Evolutionary conservation across 2,113 vertebrate species (phyloP).

Genomic region (Pomatorhinus ruficollis): DNA sequence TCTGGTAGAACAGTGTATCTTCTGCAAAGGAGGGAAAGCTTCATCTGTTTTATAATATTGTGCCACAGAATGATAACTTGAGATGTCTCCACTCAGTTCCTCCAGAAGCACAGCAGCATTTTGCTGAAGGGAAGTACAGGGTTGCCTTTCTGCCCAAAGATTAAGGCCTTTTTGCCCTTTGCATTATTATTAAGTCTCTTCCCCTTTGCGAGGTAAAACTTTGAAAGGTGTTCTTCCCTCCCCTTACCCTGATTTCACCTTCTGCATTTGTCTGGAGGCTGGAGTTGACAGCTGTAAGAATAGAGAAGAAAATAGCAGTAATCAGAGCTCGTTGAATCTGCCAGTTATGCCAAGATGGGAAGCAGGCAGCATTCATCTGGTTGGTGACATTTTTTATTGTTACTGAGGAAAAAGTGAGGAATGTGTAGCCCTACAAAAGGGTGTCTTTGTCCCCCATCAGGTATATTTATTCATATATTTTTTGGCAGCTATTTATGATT

Average conservation of each 20-base stretch:
- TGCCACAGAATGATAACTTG: neutral
- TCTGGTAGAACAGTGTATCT: rapidly evolving
- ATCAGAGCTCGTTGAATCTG: neutral
- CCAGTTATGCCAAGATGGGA: neutral
- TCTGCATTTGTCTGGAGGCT: neutral
- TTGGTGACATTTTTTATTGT: neutral
- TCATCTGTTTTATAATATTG: neutral
- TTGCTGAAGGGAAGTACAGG: neutral
- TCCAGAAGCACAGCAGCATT: neutral
- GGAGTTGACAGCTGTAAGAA: slow-evolving; percentile 15
- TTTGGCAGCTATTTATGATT: neutral
- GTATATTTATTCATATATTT: neutral
- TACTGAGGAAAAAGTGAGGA: neutral
- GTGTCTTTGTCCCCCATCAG: neutral
- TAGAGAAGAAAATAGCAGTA: slow-evolving; percentile 16
- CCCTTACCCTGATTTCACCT: neutral
- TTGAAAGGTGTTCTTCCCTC: neutral
- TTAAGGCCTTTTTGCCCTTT: neutral
- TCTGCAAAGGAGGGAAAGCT: neutral
- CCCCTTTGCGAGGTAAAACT: neutral
- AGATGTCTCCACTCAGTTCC: neutral
- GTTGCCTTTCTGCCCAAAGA: neutral
- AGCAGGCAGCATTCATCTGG: neutral
- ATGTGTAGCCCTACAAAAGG: neutral
- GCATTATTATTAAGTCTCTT: neutral